Evolutionary conservation across 2,888 invertebrate species (phyloP).

Genomic region (Fabriciana adippe): DNA sequence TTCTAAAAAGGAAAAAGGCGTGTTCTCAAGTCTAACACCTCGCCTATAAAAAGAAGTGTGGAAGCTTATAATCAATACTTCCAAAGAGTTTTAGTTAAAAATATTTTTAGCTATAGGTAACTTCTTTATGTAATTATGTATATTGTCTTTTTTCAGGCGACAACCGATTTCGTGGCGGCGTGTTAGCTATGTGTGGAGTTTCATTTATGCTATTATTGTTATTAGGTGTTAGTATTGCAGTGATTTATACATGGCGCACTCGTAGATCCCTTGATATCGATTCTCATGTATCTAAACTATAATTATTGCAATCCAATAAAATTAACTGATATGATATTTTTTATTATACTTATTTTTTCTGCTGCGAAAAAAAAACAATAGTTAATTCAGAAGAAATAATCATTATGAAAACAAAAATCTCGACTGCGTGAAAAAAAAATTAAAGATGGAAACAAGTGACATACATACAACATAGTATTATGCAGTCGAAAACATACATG

Average conservation of each 20-base stretch:
- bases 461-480: too few species aligned
- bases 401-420: too few species aligned
- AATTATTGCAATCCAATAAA: neutral
- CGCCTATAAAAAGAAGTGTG: too few species aligned
- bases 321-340: neutral
- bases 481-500: too few species aligned
- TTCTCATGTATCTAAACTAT: conserved; percentile 36
- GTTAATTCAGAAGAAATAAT: too few species aligned
- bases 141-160: conserved; percentile 53
- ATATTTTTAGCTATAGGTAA: neutral
- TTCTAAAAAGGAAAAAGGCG: too few species aligned
- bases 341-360: neutral
- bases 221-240: conserved; percentile 40
- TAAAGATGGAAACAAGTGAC: too few species aligned
- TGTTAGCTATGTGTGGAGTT: conserved; percentile 82
- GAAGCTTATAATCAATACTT: too few species aligned
- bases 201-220: conserved; percentile 74
- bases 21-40: too few species aligned
- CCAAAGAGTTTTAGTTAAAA: too few species aligned
- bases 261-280: conserved; percentile 54
- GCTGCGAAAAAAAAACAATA: neutral
- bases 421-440: too few species aligned
- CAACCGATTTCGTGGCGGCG: conserved; percentile 81
- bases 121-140: conserved; percentile 7
- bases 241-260: conserved; percentile 49